Conservation (phyloP, 1,140 invertebrate genomes). For the Paraescarpia echinospica region DNA sequence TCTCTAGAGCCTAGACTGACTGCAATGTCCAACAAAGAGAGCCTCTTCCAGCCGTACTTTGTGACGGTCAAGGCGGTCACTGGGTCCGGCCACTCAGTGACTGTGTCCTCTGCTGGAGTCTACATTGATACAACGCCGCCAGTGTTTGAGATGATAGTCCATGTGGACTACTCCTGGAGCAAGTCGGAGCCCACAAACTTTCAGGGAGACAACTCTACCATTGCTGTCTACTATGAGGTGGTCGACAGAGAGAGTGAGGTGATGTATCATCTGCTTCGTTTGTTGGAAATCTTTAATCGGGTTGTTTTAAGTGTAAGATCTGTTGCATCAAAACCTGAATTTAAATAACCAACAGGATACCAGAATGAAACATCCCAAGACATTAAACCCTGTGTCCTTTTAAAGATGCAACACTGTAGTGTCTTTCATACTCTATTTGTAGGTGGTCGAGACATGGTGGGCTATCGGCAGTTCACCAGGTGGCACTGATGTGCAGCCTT, state of each 20-base stretch:
- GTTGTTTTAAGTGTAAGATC: too few species aligned
- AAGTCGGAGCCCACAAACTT: neutral
- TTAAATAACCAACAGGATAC: too few species aligned
- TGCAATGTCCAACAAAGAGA: neutral
- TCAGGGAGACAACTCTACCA: constrained; percentile 7
- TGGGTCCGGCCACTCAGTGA: neutral
- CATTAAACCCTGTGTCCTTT: neutral
- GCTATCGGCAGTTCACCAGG: neutral
- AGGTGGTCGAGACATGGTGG: neutral
- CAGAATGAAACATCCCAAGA: too few species aligned
- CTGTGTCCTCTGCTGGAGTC: neutral
- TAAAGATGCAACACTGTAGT: neutral
- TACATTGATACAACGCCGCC: constrained; percentile 11
- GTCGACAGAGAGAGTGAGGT: constrained; percentile 10
- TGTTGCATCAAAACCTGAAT: too few species aligned
- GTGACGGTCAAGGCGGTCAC: neutral
- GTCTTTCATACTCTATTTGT: neutral
- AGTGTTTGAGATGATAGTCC: neutral
- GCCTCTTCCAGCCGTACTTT: neutral
- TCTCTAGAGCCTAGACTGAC: neutral
- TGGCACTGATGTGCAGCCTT: neutral
- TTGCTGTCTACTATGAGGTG: constrained; percentile 3
- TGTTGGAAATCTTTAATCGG: too few species aligned
- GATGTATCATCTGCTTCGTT: neutral
- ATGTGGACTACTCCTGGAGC: neutral